Evolutionary conservation across 2,888 invertebrate genomes (phyloP).

Genomic region (Standfussiana lucernea): DNA sequence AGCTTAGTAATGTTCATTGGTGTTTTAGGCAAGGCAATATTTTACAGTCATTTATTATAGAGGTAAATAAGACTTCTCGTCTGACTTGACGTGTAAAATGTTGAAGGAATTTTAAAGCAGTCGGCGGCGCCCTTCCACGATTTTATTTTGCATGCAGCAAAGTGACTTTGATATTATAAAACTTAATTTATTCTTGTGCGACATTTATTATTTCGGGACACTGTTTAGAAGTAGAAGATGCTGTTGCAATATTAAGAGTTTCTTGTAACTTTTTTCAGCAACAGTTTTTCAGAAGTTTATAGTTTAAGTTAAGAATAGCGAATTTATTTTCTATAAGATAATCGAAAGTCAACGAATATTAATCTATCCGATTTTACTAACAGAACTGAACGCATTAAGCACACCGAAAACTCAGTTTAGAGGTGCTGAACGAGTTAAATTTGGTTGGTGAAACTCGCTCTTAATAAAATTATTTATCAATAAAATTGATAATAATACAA

Average conservation of each 20-base stretch:
- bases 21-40: constrained; percentile 67
- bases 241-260: neutral
- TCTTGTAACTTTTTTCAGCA: neutral
- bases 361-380: neutral
- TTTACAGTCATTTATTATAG: constrained; percentile 71
- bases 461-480: neutral
- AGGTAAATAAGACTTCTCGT: constrained; percentile 66
- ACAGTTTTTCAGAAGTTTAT: neutral
- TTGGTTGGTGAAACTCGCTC: neutral
- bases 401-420: neutral
- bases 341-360: neutral
- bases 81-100: constrained; percentile 58
- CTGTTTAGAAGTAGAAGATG: neutral
- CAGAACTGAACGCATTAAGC: neutral
- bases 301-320: neutral
- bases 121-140: constrained; percentile 44
- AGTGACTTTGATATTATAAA: constrained; percentile 46
- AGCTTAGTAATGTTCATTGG: constrained; percentile 63
- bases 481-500: neutral
- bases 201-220: constrained; percentile 4
- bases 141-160: constrained; percentile 52
- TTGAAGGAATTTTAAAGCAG: constrained; percentile 61
- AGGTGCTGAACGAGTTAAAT: neutral
- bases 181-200: constrained; percentile 31
- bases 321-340: neutral